phyloP scores from a whole-genome alignment of 1,140 invertebrate genomes.

The Trichonephila clavata region DNA sequence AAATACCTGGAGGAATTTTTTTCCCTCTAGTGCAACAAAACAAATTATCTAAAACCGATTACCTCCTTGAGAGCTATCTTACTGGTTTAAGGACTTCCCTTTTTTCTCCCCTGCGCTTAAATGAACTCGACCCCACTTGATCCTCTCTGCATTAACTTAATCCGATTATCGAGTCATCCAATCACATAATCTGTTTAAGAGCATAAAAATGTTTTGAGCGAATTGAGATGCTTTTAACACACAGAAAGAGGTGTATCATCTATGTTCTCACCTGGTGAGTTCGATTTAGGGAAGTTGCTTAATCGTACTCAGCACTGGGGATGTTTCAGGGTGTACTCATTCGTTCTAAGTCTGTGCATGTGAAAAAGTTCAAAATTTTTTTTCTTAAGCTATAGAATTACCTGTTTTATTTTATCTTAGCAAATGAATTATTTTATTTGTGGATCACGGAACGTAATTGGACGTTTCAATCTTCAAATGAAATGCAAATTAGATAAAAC shows the following conservation, averaged over 20 bases:
- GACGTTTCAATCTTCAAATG: too few relatives aligned
- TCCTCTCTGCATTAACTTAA: neutral
- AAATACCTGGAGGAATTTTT: neutral
- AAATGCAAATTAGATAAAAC: too few relatives aligned
- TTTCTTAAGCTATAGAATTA: too few relatives aligned
- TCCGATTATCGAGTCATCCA: slow-evolving; percentile 26
- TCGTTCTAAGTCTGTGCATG: too few relatives aligned
- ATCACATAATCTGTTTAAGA: slow-evolving; percentile 34
- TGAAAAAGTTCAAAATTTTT: too few relatives aligned
- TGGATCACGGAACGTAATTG: too few relatives aligned
- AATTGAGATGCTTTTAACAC: neutral
- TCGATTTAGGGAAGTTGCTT: neutral
- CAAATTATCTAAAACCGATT: neutral
- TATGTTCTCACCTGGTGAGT: neutral
- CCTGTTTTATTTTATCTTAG: too few relatives aligned
- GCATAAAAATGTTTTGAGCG: slow-evolving; percentile 10
- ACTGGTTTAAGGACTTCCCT: neutral
- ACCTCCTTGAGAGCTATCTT: neutral
- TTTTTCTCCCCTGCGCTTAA: neutral
- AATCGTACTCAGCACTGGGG: too few relatives aligned
- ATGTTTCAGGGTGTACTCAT: too few relatives aligned
- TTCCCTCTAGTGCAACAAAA: neutral
- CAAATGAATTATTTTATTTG: too few relatives aligned
- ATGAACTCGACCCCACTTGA: neutral
- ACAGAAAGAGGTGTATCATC: neutral